phyloP scores from a whole-genome alignment of 2,888 invertebrate species.

The Eutolmus rufibarbis region DNA sequence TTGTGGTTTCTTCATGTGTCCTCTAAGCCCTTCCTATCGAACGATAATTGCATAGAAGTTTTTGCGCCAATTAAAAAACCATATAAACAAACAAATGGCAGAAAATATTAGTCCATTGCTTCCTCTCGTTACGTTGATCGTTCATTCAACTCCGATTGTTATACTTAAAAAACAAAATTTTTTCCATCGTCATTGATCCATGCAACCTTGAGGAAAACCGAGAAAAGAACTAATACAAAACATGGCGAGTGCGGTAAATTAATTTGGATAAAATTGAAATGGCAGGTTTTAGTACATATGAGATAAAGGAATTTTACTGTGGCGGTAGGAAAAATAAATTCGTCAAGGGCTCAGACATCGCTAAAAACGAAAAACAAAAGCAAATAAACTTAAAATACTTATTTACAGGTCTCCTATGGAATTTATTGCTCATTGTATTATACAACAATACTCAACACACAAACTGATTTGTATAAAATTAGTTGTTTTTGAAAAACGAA shows the following conservation, averaged over 20 bases:
- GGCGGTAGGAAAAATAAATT: neutral
- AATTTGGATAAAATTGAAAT: neutral
- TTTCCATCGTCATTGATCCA: neutral
- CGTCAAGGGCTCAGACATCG: neutral
- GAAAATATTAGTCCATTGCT: neutral
- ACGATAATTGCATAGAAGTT: too few species aligned
- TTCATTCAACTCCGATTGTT: too few species aligned
- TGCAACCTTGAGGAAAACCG: neutral
- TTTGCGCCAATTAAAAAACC: too few species aligned
- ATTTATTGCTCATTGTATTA: constrained; percentile 35
- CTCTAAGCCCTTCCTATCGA: too few species aligned
- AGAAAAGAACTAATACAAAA: neutral
- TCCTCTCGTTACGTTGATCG: neutral
- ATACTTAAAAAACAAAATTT: neutral
- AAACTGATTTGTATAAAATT: constrained; percentile 33
- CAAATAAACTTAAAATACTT: constrained; percentile 2
- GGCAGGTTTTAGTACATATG: neutral
- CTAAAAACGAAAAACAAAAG: neutral
- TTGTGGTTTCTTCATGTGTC: too few species aligned
- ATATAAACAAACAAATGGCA: neutral
- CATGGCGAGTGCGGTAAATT: neutral
- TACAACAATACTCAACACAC: constrained; percentile 15
- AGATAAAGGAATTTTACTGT: neutral
- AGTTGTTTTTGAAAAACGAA: neutral
- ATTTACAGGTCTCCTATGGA: constrained; percentile 34